These are phyloP conservation scores for Thera britannica DNA, from an alignment of 2,888 invertebrate genomes.

Conservation along the genomic window DNA sequence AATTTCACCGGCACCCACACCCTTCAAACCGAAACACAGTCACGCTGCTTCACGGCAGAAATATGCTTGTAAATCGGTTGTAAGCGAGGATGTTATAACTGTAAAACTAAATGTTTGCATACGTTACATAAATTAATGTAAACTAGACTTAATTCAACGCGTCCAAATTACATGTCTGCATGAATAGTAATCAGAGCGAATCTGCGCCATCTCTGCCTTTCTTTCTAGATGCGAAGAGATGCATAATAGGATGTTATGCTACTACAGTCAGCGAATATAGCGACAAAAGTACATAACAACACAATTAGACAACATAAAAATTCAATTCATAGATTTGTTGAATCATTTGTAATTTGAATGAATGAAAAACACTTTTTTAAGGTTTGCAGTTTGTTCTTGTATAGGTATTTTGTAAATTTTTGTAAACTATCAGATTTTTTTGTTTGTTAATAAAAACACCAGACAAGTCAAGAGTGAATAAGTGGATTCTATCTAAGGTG, in stretches of 20 bases:
- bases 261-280: background rate
- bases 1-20: too few species aligned
- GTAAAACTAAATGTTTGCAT: background rate
- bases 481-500: too few species aligned
- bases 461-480: too few species aligned
- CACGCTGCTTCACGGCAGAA: too few species aligned
- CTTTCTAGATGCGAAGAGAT: slow-evolving; percentile 21
- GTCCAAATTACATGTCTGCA: slow-evolving; percentile 28
- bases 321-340: background rate
- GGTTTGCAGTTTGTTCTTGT: too few species aligned
- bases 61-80: background rate
- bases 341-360: too few species aligned
- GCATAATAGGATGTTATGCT: background rate
- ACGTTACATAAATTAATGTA: slow-evolving; percentile 27
- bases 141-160: slow-evolving; percentile 6
- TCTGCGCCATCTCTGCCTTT: slow-evolving; percentile 17
- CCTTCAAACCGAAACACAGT: too few species aligned
- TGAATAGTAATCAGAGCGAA: slow-evolving; percentile 22
- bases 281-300: too few species aligned
- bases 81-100: background rate
- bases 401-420: too few species aligned
- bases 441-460: too few species aligned
- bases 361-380: too few species aligned
- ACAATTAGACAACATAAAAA: background rate
- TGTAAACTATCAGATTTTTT: too few species aligned